Conservation (phyloP, 2,797 vertebrate species). For the Neostethus bicornis region DNA sequence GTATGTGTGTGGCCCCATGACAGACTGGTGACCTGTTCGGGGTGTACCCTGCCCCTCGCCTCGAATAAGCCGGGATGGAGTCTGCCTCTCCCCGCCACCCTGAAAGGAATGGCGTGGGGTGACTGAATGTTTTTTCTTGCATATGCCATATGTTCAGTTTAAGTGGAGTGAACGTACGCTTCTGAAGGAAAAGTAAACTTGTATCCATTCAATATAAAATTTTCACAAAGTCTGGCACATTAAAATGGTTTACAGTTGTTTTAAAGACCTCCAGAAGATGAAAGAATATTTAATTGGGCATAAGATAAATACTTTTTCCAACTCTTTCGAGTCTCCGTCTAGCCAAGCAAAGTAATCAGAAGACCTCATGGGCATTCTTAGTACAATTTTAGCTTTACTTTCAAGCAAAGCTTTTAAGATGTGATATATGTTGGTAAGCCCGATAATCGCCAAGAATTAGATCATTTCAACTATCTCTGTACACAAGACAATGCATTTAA, state of each 20-base stretch:
- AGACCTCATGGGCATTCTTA: slow-evolving; percentile 53
- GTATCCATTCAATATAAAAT: background rate
- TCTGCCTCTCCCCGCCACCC: too few species aligned
- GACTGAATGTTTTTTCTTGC: too few species aligned
- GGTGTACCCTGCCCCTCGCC: too few species aligned
- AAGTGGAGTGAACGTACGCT: background rate
- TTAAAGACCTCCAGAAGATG: slow-evolving; percentile 9
- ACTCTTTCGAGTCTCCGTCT: slow-evolving; percentile 22
- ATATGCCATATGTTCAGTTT: too few species aligned
- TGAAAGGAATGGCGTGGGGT: too few species aligned
- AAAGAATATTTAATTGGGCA: slow-evolving; percentile 16
- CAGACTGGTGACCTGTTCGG: too few species aligned
- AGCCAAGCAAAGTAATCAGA: slow-evolving; percentile 53
- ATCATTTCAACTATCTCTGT: slow-evolving; percentile 76
- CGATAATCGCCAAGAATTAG: slow-evolving; percentile 71
- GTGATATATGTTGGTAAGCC: slow-evolving; percentile 57
- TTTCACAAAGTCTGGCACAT: slow-evolving; percentile 3
- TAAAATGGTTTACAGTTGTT: slow-evolving; percentile 4
- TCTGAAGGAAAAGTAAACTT: slow-evolving; percentile 3
- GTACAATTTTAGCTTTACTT: slow-evolving; percentile 56
- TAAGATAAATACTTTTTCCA: slow-evolving; percentile 18
- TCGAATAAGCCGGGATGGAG: too few species aligned
- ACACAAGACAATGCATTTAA: slow-evolving; percentile 69
- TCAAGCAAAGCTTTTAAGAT: slow-evolving; percentile 54
- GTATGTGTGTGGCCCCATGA: too few species aligned